Evolutionary conservation across 2,888 invertebrate genomes (phyloP).

Genomic region (Drosophila emarginata): DNA sequence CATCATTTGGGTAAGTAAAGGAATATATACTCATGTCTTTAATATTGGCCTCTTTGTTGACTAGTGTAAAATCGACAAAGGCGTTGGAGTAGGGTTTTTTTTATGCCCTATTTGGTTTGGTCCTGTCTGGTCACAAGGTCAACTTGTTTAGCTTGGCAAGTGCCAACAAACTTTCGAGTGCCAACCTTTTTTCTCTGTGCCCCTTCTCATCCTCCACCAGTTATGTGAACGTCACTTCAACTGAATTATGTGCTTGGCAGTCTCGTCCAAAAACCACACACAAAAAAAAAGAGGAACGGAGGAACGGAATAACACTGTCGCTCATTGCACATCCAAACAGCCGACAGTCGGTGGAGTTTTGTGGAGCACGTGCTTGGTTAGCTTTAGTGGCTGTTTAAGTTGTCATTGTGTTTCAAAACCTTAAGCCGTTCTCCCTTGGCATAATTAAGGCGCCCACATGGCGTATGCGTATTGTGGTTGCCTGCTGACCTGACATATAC

Average conservation of each 20-base stretch:
- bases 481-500: slow-evolving; percentile 22
- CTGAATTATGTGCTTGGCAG: slow-evolving; percentile 71
- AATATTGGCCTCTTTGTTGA: slow-evolving; percentile 8
- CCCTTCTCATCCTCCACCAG: neutral
- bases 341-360: neutral
- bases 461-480: slow-evolving; percentile 71
- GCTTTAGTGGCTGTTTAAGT: slow-evolving; percentile 70
- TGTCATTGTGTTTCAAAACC: slow-evolving; percentile 39
- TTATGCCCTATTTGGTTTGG: slow-evolving; percentile 59
- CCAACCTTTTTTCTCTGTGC: slow-evolving; percentile 2
- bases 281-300: slow-evolving; percentile 11
- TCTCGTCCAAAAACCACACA: slow-evolving; percentile 28
- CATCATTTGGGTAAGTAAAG: slow-evolving; percentile 77
- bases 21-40: neutral
- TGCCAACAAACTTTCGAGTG: slow-evolving; percentile 69
- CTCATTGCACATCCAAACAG: slow-evolving; percentile 58
- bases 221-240: slow-evolving; percentile 58
- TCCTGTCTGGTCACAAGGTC: slow-evolving; percentile 58
- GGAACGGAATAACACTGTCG: slow-evolving; percentile 45
- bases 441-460: slow-evolving; percentile 70
- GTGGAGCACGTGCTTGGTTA: slow-evolving; percentile 58
- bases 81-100: neutral
- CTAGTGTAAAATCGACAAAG: slow-evolving; percentile 7
- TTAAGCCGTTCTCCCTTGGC: slow-evolving; percentile 48
- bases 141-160: slow-evolving; percentile 62